These are phyloP conservation scores for Petrocephalus schoutedeni DNA, from an alignment of 2,797 vertebrate species.

Conservation along the genomic window DNA sequence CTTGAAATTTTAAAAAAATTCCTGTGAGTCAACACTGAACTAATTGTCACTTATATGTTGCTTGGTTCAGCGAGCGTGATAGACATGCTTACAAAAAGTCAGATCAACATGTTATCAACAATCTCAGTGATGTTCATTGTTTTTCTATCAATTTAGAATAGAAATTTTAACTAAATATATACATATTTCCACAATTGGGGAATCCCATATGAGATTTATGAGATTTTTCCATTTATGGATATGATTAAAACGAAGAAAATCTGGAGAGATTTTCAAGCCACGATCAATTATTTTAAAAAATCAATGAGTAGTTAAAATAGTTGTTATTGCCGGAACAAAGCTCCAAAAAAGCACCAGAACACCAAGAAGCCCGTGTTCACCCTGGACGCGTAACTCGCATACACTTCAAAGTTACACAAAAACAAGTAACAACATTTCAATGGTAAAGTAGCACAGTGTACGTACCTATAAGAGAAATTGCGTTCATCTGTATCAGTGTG, in stretches of 20 bases:
- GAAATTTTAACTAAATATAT: neutral
- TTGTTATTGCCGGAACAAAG: neutral
- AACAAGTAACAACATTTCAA: neutral
- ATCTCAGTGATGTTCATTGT: neutral
- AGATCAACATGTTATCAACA: neutral
- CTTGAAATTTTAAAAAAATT: constrained; percentile 23
- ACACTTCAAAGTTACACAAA: neutral
- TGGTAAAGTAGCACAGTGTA: neutral
- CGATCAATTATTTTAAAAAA: neutral
- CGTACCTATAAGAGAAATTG: constrained; percentile 13
- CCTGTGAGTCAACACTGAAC: constrained; percentile 22
- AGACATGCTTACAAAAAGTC: too few species aligned
- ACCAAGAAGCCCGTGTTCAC: neutral
- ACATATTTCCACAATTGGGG: neutral
- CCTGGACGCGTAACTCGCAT: neutral
- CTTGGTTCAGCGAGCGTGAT: neutral
- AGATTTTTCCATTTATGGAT: neutral
- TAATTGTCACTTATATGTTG: neutral
- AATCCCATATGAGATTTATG: neutral
- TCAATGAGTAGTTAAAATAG: neutral
- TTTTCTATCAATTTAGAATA: neutral
- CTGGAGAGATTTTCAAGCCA: neutral
- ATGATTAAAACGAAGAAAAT: neutral
- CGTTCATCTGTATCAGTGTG: neutral
- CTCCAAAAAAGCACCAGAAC: neutral